phyloP scores from a whole-genome alignment of 2,797 vertebrate genomes.

The Alectoris magna region DNA sequence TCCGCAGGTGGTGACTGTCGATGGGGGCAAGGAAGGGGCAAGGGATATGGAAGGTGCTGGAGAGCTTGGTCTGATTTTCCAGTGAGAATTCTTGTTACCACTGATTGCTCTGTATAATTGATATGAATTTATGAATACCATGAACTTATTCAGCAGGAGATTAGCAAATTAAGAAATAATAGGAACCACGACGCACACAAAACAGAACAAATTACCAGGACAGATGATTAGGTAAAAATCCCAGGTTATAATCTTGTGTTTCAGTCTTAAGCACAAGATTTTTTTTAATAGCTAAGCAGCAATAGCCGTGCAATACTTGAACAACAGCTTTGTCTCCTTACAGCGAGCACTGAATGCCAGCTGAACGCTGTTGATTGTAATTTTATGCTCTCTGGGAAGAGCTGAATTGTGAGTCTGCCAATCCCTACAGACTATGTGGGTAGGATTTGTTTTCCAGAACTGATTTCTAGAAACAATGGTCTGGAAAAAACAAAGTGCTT shows the following conservation, averaged over 20 bases:
- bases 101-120: neutral
- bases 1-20: neutral
- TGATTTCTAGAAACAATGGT: conserved; percentile 28
- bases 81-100: neutral
- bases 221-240: neutral
- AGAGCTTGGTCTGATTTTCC: neutral
- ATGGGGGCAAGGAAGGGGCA: neutral
- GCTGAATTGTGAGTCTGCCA: neutral
- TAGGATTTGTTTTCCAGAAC: conserved; percentile 42
- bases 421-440: neutral
- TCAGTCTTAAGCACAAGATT: neutral
- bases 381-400: conserved; percentile 36
- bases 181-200: neutral
- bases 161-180: conserved; percentile 21
- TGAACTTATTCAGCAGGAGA: neutral
- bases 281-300: neutral
- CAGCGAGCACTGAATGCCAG: neutral
- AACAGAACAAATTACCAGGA: neutral
- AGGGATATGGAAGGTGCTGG: neutral
- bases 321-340: neutral
- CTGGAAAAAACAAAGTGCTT: neutral
- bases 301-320: neutral
- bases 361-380: conserved; percentile 11
- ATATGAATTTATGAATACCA: neutral
- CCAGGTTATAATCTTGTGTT: neutral